Conservation (phyloP, 2,797 vertebrate species). For the Dromococcyx pavoninus region DNA sequence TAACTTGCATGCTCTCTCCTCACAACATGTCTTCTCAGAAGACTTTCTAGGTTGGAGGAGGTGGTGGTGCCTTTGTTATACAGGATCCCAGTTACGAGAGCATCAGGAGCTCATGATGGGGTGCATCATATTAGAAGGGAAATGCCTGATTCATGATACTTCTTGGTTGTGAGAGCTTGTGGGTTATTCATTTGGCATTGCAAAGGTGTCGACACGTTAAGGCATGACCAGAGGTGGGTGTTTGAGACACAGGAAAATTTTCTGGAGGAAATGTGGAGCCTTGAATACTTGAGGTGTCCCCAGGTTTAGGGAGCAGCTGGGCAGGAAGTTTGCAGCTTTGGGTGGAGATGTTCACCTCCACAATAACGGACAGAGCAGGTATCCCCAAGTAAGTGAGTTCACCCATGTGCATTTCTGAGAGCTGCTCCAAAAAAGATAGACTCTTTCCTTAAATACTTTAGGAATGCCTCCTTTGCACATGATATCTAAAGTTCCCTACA, state of each 20-base stretch:
- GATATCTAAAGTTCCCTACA: neutral
- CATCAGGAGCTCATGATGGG: neutral
- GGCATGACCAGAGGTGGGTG: neutral
- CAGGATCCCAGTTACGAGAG: neutral
- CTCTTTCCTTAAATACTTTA: neutral
- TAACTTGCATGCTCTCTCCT: neutral
- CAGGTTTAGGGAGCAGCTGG: neutral
- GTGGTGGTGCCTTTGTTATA: neutral
- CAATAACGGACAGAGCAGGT: neutral
- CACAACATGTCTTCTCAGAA: accelerated
- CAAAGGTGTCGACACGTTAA: neutral
- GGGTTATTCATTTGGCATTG: accelerated
- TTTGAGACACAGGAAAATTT: accelerated
- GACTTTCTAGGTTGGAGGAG: neutral
- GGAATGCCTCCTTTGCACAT: neutral
- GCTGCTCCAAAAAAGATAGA: neutral
- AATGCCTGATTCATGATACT: neutral
- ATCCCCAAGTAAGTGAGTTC: neutral
- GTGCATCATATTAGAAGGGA: accelerated
- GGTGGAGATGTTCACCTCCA: neutral
- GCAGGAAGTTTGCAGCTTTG: neutral
- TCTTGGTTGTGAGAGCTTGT: accelerated
- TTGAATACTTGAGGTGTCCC: neutral
- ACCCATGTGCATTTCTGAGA: neutral
- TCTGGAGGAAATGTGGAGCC: neutral